A percentile compares a stretch with the other conserved stretches of the same genome.
Conservation (phyloP, 2,888 invertebrate species). For the Dascillus cervinus region DNA sequence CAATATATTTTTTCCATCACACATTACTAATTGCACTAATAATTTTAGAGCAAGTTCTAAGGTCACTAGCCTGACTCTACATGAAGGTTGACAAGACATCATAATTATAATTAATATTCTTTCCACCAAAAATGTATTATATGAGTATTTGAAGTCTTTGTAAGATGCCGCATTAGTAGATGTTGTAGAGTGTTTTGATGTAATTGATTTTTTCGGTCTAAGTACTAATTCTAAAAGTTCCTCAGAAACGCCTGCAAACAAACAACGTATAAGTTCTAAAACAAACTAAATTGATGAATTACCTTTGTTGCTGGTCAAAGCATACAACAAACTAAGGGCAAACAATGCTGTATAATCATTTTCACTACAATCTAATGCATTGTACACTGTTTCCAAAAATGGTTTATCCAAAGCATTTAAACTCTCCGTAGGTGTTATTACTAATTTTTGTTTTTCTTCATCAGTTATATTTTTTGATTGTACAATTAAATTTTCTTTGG, state of each 20-base stretch:
- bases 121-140: slow-evolving; percentile 76
- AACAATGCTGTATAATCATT: slow-evolving; percentile 94
- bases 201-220: slow-evolving; percentile 47
- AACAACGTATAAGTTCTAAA: slow-evolving; percentile 15
- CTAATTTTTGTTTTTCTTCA: slow-evolving; percentile 72
- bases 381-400: slow-evolving; percentile 83
- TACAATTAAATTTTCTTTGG: slow-evolving; percentile 38
- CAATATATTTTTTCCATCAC: slow-evolving; percentile 52
- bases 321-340: slow-evolving; percentile 84
- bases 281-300: slow-evolving; percentile 24
- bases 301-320: slow-evolving; percentile 93
- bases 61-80: slow-evolving; percentile 85
- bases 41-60: slow-evolving; percentile 81
- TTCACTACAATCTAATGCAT: slow-evolving; percentile 79
- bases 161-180: slow-evolving; percentile 19
- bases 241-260: slow-evolving; percentile 65
- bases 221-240: slow-evolving; percentile 74
- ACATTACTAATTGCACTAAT: slow-evolving; percentile 58
- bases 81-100: slow-evolving; percentile 81
- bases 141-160: slow-evolving; percentile 48
- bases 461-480: slow-evolving; percentile 77
- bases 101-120: slow-evolving; percentile 76
- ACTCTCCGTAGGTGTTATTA: slow-evolving; percentile 29
- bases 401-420: slow-evolving; percentile 56
- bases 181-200: slow-evolving; percentile 22